Evolutionary conservation across 2,113 vertebrate species (phyloP).

Genomic region (Sardina pilchardus): DNA sequence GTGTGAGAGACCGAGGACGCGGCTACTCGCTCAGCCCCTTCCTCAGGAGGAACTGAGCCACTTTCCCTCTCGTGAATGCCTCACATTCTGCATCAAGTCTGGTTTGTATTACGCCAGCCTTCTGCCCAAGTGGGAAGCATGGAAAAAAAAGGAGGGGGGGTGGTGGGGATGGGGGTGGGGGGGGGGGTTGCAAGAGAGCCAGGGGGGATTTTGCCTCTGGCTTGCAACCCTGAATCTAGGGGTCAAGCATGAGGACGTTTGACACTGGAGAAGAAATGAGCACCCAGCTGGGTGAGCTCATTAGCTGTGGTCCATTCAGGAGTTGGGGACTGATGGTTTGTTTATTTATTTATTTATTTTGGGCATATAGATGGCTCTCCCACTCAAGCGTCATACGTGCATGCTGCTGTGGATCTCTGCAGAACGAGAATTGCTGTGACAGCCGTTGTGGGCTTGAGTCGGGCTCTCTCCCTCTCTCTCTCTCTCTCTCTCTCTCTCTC

Average conservation of each 20-base stretch:
- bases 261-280: constrained; percentile 57
- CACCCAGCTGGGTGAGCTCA: constrained; percentile 34
- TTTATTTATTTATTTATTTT: background rate
- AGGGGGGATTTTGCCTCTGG: constrained; percentile 59
- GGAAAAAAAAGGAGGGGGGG: constrained; percentile 42
- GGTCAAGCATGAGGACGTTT: constrained; percentile 65
- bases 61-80: constrained; percentile 49
- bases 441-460: background rate
- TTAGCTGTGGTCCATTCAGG: background rate
- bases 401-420: background rate
- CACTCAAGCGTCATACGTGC: background rate
- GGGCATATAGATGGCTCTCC: background rate
- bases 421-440: background rate
- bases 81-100: constrained; percentile 67
- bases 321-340: background rate
- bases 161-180: constrained; percentile 40
- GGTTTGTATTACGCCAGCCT: constrained; percentile 68
- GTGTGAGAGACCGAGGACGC: background rate
- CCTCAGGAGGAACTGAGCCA: constrained; percentile 49
- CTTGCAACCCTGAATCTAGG: constrained; percentile 62
- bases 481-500: background rate
- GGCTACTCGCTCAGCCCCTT: constrained; percentile 38
- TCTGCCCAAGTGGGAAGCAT: constrained; percentile 64
- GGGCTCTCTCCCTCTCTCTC: background rate
- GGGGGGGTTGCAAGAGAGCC: background rate